These are phyloP conservation scores for Crypturellus undulatus DNA, from an alignment of 2,113 vertebrate genomes.

Conservation along the genomic window DNA sequence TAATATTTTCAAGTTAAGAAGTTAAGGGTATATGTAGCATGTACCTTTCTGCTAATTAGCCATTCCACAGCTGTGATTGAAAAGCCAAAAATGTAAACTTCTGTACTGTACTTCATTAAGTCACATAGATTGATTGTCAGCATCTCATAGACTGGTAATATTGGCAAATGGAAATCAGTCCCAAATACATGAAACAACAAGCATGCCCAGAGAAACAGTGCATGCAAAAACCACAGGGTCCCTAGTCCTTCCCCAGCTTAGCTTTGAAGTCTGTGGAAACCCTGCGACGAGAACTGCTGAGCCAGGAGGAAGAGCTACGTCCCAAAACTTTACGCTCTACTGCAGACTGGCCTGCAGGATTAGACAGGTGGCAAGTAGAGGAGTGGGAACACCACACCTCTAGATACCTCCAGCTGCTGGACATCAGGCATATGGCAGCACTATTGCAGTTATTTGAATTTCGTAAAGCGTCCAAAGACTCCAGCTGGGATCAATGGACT, in stretches of 20 bases:
- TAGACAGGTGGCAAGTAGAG: neutral
- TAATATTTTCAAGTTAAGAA: neutral
- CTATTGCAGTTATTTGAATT: conserved; percentile 34
- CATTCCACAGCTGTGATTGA: neutral
- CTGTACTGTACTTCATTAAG: neutral
- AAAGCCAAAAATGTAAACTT: neutral
- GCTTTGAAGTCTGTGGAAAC: neutral
- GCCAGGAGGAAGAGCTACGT: neutral
- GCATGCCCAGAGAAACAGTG: neutral
- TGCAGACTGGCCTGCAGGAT: neutral
- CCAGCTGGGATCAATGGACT: neutral
- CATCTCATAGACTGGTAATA: neutral
- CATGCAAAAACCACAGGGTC: neutral
- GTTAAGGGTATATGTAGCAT: neutral
- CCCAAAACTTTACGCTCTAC: neutral
- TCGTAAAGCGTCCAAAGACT: neutral
- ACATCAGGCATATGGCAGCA: neutral
- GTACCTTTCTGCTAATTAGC: neutral
- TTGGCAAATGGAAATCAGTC: neutral
- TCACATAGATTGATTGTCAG: neutral
- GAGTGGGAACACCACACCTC: neutral
- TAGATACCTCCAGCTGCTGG: neutral
- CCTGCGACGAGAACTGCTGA: neutral
- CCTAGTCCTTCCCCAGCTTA: neutral
- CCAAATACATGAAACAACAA: neutral